Percentiles rank a stretch among this genome's conserved stretches.
phyloP scores from a whole-genome alignment of 2,888 invertebrate species.

The Nephrocerus scutellatus region DNA sequence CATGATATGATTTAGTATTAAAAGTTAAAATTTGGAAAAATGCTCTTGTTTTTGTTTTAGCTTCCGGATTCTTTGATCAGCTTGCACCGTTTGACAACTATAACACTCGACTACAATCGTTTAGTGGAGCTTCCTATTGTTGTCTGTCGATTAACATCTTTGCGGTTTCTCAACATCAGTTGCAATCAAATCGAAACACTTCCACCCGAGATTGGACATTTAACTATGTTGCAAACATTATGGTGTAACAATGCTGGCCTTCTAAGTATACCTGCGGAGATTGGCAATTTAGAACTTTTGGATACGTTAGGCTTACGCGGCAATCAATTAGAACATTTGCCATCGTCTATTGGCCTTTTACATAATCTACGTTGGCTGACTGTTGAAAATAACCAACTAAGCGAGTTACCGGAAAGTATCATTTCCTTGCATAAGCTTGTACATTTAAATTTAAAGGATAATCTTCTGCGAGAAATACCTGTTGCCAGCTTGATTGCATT shows the following conservation, averaged over 20 bases:
- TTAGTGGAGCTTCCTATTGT: constrained; percentile 55
- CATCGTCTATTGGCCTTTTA: constrained; percentile 54
- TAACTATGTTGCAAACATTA: constrained; percentile 56
- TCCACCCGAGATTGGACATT: constrained; percentile 55
- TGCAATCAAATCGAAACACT: constrained; percentile 57
- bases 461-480: constrained; percentile 52
- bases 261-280: constrained; percentile 54
- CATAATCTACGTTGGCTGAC: constrained; percentile 60
- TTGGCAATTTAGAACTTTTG: constrained; percentile 54
- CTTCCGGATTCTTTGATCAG: constrained; percentile 51
- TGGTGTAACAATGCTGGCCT: constrained; percentile 61
- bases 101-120: constrained; percentile 62
- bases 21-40: constrained; percentile 2
- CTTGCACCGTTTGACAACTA: constrained; percentile 53
- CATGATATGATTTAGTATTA: neutral
- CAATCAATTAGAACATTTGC: constrained; percentile 54
- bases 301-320: constrained; percentile 63
- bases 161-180: constrained; percentile 59
- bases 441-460: constrained; percentile 58
- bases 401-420: constrained; percentile 51
- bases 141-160: constrained; percentile 53
- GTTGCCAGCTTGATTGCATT: constrained; percentile 43
- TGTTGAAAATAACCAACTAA: constrained; percentile 56
- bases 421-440: constrained; percentile 51
- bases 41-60: constrained; percentile 21